Base-by-base conservation (phyloP, 2,113 vertebrate genomes). In the Philantomba maxwellii region DNA sequence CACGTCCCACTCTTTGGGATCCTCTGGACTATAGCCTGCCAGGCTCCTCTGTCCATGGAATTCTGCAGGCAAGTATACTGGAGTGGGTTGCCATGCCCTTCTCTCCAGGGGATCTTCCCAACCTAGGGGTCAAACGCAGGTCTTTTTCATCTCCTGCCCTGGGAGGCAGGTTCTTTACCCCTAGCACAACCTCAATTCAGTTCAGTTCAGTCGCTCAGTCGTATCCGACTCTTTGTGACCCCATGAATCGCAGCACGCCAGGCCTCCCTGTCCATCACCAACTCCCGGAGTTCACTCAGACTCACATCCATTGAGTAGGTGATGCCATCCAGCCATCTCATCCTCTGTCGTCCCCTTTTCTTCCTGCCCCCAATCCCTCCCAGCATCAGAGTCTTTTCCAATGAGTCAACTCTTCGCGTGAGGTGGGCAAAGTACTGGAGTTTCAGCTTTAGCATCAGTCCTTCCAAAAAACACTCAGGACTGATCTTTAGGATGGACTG, bases 201-300 rank as follows among this genome's bases (percentile, higher is more conserved):
- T 70, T 70, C 9, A 70, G 19, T 36, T 70, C 19, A 70, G n/a
- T 70, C 4, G 4, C n/a, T 70, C 64, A 70, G 64, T 70, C 0
- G 0, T 36, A 9, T 70, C n/a, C 0, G 0, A 70, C 9, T 23
- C 64, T 70, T 64, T 64, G 30, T 1, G 0, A 70, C n/a, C 19
- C 19, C 64, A 23, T 6, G 4, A 36, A 70, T 19, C 1, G 0
- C 64, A 70, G 64, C n/a, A 36, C 1, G 0, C 5, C n/a, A 36
- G n/a, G 64, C 19, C n/a, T 70, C n/a, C 30, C 64, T 70, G 64
- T 70, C 10, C 9, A 21, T 36, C 4, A 70, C 4, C n/a, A 70
- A 36, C 64, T 12, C 17, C 17, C 10, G 0, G n/a, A 36, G 64
- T 36, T 70, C n/a, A 70, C 19, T 70, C 64, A 70, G 2, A 70